Evolutionary conservation across 2,113 vertebrate genomes (phyloP), one percentile per base, ranked within the genome.

Genomic region (Ophiodon elongatus): DNA sequence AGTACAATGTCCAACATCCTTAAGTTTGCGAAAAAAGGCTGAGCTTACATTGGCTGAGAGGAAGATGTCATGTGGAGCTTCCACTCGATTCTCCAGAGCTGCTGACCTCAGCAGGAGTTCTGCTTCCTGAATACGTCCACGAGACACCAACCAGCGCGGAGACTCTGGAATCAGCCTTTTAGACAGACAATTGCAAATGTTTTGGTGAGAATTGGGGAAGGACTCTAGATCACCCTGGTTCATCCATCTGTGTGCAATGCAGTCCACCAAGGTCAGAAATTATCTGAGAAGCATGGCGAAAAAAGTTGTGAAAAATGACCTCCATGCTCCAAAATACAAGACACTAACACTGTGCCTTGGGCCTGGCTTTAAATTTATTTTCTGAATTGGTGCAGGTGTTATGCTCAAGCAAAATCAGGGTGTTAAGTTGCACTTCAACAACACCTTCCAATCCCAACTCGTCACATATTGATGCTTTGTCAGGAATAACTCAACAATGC

Each of bases 131-230:
- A 80, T 13, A 64, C 63, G 84, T 3, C 90, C 87, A 11, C 33
- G 65, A 62, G 87, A 91, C 17, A 87, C 64, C 80, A 92, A 43
- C 92, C 92, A 92, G 70, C 92, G 87, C 79, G 90, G 84, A 56
- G 92, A 93, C 84, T 93, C 92, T 35, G 89, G 87, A 52, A 93
- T 29, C 43, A 80, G 6, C 89, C 92, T 93, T 54, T 5, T 14
- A 25, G 50, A 54, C 50, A 66, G 62, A 31, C 1, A 65, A 23
- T 17, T 41, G 25, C 14, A 66, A 66, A 76, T 11, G 31, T 4
- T 52, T 52, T 65, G 45, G 23, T 54, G 17, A 13, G 29, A 54
- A 52, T 39, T 23, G n/a, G 17, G 1, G 9, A 57, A 45, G 27
- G 37, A 33, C 19, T 17, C 17, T 15, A 1, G 21, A 9, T 23